These are phyloP conservation scores for Danio aesculapii DNA, from an alignment of 2,797 vertebrate species.

Conservation along the genomic window DNA sequence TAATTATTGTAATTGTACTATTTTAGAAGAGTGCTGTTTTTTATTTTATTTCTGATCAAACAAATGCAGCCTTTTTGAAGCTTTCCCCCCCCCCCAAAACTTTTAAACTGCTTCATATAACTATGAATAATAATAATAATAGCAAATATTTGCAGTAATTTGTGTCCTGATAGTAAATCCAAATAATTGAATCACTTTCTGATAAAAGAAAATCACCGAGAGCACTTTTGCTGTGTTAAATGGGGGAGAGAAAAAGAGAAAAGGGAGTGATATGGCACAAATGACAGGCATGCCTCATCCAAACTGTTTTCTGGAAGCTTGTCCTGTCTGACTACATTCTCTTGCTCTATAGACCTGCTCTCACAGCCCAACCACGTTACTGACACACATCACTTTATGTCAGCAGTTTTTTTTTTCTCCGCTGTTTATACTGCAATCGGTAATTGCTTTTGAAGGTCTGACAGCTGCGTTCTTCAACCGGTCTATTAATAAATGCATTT, in stretches of 20 bases:
- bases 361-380: constrained; percentile 18
- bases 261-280: not conserved
- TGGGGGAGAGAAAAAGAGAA: constrained; percentile 17
- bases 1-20: too few relatives aligned
- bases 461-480: not conserved
- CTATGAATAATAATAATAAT: not conserved
- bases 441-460: not conserved
- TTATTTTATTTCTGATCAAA: too few relatives aligned
- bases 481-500: not conserved
- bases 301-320: constrained; percentile 9
- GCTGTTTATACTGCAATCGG: not conserved
- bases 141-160: not conserved
- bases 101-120: too few relatives aligned
- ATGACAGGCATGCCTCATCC: constrained; percentile 12
- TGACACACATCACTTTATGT: constrained; percentile 26
- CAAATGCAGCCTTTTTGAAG: too few relatives aligned
- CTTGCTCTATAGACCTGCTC: constrained; percentile 19
- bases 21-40: too few relatives aligned
- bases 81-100: too few relatives aligned
- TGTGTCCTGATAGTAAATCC: not conserved
- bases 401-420: constrained; percentile 19
- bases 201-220: not conserved
- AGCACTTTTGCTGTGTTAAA: not conserved
- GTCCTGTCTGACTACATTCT: constrained; percentile 40
- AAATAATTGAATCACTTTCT: not conserved